A percentile compares a stretch with the other conserved stretches of the same genome.
phyloP scores from a whole-genome alignment of 2,888 invertebrate species.

The Cosmia pyralina region DNA sequence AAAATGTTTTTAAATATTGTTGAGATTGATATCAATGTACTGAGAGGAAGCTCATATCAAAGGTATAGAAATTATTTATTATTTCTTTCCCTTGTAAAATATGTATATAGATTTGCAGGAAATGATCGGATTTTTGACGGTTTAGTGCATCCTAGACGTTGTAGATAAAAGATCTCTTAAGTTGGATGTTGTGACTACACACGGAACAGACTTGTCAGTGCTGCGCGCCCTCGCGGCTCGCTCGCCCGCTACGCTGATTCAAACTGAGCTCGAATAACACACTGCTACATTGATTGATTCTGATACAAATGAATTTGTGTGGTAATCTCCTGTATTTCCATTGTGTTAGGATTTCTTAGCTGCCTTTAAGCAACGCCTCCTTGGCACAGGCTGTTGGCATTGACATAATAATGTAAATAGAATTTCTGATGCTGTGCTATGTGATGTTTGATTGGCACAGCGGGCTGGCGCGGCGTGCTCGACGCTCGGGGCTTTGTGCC shows the following conservation, averaged over 20 bases:
- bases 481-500: constrained; percentile 23
- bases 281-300: constrained; percentile 29
- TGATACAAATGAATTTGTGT: constrained; percentile 18
- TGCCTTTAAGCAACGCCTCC: constrained; percentile 2
- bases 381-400: constrained; percentile 5
- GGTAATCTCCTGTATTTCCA: constrained; percentile 3
- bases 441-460: constrained; percentile 10
- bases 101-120: constrained; percentile 87
- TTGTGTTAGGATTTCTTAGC: background rate
- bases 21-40: constrained; percentile 78
- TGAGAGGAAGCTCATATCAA: constrained; percentile 87
- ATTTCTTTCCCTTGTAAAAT: constrained; percentile 88
- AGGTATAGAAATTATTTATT: constrained; percentile 86
- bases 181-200: constrained; percentile 62
- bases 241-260: background rate
- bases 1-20: constrained; percentile 71
- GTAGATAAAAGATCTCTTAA: constrained; percentile 76
- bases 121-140: constrained; percentile 76
- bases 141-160: constrained; percentile 81
- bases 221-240: constrained; percentile 4
- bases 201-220: constrained; percentile 32
- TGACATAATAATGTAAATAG: constrained; percentile 38
- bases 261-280: background rate
- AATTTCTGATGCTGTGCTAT: constrained; percentile 29
- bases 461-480: constrained; percentile 13